phyloP scores from a whole-genome alignment of 2,888 invertebrate species.

The Aphidoletes aphidimyza region DNA sequence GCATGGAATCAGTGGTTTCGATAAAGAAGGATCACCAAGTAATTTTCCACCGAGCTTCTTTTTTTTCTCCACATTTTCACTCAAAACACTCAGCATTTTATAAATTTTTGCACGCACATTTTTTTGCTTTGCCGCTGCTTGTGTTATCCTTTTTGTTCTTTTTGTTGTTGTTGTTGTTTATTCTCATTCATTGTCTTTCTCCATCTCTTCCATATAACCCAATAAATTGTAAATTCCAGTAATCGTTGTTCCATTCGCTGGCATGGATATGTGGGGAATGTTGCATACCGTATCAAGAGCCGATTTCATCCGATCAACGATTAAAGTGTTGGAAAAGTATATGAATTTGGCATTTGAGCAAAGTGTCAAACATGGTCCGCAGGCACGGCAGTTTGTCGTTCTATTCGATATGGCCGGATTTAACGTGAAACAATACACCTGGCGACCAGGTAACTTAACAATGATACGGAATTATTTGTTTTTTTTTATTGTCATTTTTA shows the following conservation, averaged over 20 bases:
- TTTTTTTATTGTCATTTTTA: constrained; percentile 7
- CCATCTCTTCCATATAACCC: not conserved
- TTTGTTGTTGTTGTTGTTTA: too few species aligned
- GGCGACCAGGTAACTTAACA: constrained; percentile 77
- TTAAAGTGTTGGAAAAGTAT: constrained; percentile 75
- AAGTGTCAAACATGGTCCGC: constrained; percentile 71
- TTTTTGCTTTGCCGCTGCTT: too few species aligned
- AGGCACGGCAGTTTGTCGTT: constrained; percentile 74
- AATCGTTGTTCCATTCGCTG: constrained; percentile 82
- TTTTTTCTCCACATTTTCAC: too few species aligned
- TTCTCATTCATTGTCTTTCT: not conserved
- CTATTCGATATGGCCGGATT: constrained; percentile 84
- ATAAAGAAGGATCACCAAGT: constrained; percentile 83
- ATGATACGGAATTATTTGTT: not conserved
- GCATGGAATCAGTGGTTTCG: constrained; percentile 81
- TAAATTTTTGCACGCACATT: too few species aligned
- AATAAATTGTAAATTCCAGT: constrained; percentile 68
- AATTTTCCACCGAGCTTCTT: constrained; percentile 57
- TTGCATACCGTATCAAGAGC: constrained; percentile 77
- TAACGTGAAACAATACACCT: constrained; percentile 81
- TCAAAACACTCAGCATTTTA: too few species aligned
- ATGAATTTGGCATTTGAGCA: constrained; percentile 73
- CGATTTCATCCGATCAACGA: constrained; percentile 78
- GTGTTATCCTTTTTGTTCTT: too few species aligned
- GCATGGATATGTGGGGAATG: constrained; percentile 83